Conservation (phyloP, 2,113 vertebrate genomes). For the Lophius piscatorius region DNA sequence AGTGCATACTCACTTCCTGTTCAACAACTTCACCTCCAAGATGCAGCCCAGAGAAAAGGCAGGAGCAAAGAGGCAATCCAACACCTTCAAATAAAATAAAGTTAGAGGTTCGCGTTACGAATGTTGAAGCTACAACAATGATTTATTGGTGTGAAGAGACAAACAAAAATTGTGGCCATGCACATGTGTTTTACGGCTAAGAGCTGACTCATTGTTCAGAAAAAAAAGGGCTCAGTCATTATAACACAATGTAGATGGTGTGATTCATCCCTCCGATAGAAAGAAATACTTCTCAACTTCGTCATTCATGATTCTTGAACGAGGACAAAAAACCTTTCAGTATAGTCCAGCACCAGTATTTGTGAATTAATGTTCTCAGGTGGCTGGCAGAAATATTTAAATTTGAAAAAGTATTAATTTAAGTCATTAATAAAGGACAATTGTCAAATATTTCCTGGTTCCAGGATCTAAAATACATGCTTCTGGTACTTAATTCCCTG, state of each 20-base stretch:
- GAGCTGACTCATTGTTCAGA: slow-evolving; percentile 25
- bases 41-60: slow-evolving; percentile 14
- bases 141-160: slow-evolving; percentile 19
- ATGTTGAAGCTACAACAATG: slow-evolving; percentile 18
- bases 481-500: no score
- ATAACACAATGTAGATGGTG: slow-evolving; percentile 14
- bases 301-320: slow-evolving; percentile 4
- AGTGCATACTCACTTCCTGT: slow-evolving; percentile 65
- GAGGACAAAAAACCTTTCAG: no score
- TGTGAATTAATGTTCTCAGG: no score
- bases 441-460: background rate
- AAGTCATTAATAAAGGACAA: background rate
- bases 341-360: no score
- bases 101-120: slow-evolving; percentile 31
- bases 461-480: no score
- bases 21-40: slow-evolving; percentile 38
- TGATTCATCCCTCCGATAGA: slow-evolving; percentile 29
- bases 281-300: slow-evolving; percentile 25
- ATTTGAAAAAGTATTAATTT: background rate
- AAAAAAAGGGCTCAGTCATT: background rate
- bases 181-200: slow-evolving; percentile 2
- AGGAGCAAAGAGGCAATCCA: slow-evolving; percentile 15
- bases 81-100: slow-evolving; percentile 46
- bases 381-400: no score
- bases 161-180: slow-evolving; percentile 21